phyloP scores from a whole-genome alignment of 2,888 invertebrate genomes.

The Graphium colonna region DNA sequence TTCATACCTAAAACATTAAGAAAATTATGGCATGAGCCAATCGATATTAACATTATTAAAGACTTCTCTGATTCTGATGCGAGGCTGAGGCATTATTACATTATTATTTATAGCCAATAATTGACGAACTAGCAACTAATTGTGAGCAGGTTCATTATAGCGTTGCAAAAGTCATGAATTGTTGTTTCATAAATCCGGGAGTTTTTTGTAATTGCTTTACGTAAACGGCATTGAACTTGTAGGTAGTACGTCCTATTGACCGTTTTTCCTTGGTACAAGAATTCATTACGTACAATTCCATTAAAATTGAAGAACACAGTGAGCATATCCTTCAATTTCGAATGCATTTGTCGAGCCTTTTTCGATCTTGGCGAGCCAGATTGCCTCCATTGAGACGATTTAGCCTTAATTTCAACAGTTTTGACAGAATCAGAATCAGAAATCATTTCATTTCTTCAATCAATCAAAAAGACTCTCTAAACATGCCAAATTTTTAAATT shows the following conservation, averaged over 20 bases:
- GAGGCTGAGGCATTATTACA: neutral
- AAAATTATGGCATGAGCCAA: too few relatives aligned
- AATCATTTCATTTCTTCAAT: too few relatives aligned
- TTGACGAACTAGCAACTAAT: neutral
- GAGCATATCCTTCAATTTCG: conserved; percentile 19
- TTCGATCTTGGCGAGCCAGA: neutral
- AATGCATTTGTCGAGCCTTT: conserved; percentile 7
- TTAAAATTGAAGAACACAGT: conserved; percentile 23
- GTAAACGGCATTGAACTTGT: neutral
- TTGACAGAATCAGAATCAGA: too few relatives aligned
- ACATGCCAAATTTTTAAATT: too few relatives aligned
- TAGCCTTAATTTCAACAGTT: neutral
- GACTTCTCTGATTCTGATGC: too few relatives aligned
- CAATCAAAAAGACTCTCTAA: too few relatives aligned
- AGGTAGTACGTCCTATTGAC: conserved; percentile 4
- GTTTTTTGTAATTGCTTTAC: neutral
- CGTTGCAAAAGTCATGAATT: too few relatives aligned
- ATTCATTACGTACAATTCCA: conserved; percentile 23
- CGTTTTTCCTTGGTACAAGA: conserved; percentile 17
- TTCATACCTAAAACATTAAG: too few relatives aligned
- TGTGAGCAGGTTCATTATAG: neutral
- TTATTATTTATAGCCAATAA: neutral
- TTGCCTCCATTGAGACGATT: conserved; percentile 12
- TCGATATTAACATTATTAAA: too few relatives aligned
- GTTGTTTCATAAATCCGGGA: neutral